phyloP scores from a whole-genome alignment of 2,888 invertebrate species.

The Gryllus longicercus region DNA sequence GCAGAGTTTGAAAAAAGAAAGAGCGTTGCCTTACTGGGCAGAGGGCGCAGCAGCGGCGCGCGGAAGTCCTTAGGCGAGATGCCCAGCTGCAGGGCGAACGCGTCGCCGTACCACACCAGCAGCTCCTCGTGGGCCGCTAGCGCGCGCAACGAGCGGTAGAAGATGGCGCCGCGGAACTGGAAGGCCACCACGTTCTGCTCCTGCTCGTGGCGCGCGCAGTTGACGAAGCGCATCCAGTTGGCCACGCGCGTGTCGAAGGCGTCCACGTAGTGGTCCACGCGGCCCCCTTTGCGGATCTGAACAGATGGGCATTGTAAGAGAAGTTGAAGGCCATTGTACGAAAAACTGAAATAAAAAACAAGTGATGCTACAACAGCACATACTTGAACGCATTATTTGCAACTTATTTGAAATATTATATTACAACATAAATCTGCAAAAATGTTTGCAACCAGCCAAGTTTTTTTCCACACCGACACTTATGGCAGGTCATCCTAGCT shows the following conservation, averaged over 20 bases:
- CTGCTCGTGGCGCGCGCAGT: constrained; percentile 51
- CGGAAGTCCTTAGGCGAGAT: constrained; percentile 37
- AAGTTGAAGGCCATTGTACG: too few relatives aligned
- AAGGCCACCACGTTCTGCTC: constrained; percentile 58
- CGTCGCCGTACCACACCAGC: constrained; percentile 49
- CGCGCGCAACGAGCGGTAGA: constrained; percentile 49
- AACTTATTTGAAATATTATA: too few relatives aligned
- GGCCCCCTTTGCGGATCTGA: constrained; percentile 23
- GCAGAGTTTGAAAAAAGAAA: too few relatives aligned
- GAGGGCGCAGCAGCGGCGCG: not conserved
- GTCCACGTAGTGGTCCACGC: constrained; percentile 46
- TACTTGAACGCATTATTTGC: too few relatives aligned
- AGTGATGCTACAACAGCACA: too few relatives aligned
- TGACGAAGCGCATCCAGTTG: constrained; percentile 59
- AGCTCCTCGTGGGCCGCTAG: constrained; percentile 46
- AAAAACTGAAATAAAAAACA: too few relatives aligned
- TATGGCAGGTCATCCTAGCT: too few relatives aligned
- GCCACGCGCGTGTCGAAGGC: constrained; percentile 48
- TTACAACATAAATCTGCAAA: too few relatives aligned
- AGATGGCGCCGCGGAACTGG: constrained; percentile 54
- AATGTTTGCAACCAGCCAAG: too few relatives aligned
- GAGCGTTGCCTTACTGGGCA: constrained; percentile 10
- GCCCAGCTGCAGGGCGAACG: constrained; percentile 46
- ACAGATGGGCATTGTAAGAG: too few relatives aligned
- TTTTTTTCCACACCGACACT: too few relatives aligned